Percentiles rank a stretch among this genome's conserved stretches.
Conservation (phyloP, 1,140 invertebrate species). For the Glossosoma conforme region DNA sequence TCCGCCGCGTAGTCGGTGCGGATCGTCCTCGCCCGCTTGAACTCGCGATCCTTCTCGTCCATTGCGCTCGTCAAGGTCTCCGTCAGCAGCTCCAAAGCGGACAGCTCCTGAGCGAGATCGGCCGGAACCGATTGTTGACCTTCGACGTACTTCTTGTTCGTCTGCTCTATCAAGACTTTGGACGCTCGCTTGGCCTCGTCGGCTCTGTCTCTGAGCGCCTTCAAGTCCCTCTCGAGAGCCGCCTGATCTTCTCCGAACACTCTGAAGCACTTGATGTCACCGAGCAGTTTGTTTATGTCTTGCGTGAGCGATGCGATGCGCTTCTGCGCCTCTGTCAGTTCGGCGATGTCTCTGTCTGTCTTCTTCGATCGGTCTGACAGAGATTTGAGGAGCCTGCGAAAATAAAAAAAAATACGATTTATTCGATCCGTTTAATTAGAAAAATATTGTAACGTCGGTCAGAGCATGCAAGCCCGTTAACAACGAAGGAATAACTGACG, state of each 20-base stretch:
- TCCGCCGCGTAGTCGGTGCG: slow-evolving; percentile 73
- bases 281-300: slow-evolving; percentile 57
- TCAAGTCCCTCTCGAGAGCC: slow-evolving; percentile 50
- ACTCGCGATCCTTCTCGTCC: slow-evolving; percentile 82
- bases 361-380: slow-evolving; percentile 36
- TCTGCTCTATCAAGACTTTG: slow-evolving; percentile 59
- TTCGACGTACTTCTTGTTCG: slow-evolving; percentile 62
- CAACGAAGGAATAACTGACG: no score
- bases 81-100: slow-evolving; percentile 69
- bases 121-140: slow-evolving; percentile 65
- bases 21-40: slow-evolving; percentile 76
- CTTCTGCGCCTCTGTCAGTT: slow-evolving; percentile 54
- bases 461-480: slow-evolving; percentile 3
- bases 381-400: slow-evolving; percentile 41
- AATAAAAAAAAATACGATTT: slow-evolving; percentile 21
- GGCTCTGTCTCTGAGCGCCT: slow-evolving; percentile 46
- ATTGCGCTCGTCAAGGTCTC: slow-evolving; percentile 71
- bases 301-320: slow-evolving; percentile 61
- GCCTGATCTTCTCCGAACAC: slow-evolving; percentile 66
- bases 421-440: not conserved
- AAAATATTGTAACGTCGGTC: slow-evolving; percentile 2
- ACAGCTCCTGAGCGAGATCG: slow-evolving; percentile 71
- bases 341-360: slow-evolving; percentile 55
- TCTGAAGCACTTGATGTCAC: slow-evolving; percentile 62
- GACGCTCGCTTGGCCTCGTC: slow-evolving; percentile 52